Evolutionary conservation across 2,888 invertebrate species (phyloP), one percentile per base, ranked within the genome.

Genomic region (Melanchra persicariae): DNA sequence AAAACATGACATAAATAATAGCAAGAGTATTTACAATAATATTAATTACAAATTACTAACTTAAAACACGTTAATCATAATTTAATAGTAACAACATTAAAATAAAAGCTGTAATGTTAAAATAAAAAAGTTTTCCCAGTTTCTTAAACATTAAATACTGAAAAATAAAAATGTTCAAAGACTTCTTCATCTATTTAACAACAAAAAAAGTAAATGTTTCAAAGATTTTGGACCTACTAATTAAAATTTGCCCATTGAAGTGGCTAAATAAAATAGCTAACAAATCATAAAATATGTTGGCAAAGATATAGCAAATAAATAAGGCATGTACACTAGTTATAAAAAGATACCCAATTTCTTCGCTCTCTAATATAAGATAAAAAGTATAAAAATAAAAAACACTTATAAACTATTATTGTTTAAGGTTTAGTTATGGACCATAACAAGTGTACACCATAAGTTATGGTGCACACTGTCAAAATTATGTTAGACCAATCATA

Each of bases 11-110:
- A 74, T 62, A 80, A 78, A 85, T 85, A 78, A 85, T 81, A 85
- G 84, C 66, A 24, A 74, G 74, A 82, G 72, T 85, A 85, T 85
- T 82, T 85, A 85, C 85, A 85, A 82, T 71, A 77, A 69, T 55
- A 65, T 75, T 79, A 75, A 75, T 65, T 57, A 72, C 45, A 49
- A 57, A 54, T 65, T 43, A 30, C 15, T 72, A 69, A 70, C 61
- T 74, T 81, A 77, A 17, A 69, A 66, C 9, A 63, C 15, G 12
- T 74, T 63, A 63, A 54, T 66, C 49, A 47, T 51, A 70, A 45
- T 76, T 65, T 71, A 51, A 51, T 63, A 61, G 52, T 55, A 62
- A 57, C 40, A 37, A 10, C 43, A 54, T 19, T 24, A 59, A 45
- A 51, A 47, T 2, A 47, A 70, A 49, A 9, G 15, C 30, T 37